phyloP scores from a whole-genome alignment of 2,797 vertebrate genomes.

The Coccyzus lansbergi region DNA sequence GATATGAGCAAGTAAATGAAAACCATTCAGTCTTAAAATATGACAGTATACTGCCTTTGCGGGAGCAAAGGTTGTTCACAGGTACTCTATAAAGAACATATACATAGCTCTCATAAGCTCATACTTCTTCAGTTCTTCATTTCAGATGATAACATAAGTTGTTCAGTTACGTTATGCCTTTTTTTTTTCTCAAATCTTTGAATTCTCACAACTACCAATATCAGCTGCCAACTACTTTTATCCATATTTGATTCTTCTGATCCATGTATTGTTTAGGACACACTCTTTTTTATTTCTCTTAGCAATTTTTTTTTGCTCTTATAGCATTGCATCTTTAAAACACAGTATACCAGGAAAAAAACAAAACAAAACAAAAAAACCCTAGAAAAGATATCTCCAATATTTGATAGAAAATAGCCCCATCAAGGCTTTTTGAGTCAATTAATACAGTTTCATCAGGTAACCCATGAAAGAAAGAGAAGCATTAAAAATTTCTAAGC shows the following conservation, averaged over 20 bases:
- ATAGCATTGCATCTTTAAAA: neutral
- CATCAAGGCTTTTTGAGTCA: neutral
- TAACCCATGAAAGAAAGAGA: neutral
- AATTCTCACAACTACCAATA: neutral
- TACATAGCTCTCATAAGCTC: neutral
- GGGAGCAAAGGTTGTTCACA: neutral
- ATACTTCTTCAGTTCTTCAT: neutral
- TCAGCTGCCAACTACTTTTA: neutral
- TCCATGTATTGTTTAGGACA: neutral
- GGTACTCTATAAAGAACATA: neutral
- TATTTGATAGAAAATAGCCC: neutral
- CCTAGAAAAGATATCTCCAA: neutral
- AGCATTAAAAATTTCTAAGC: neutral
- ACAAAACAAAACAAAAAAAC: too few relatives aligned
- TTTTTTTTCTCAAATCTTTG: neutral
- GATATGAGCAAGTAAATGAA: neutral
- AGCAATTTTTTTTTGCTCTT: neutral
- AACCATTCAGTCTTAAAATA: neutral
- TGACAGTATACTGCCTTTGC: neutral
- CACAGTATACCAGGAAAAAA: neutral
- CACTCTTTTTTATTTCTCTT: too few relatives aligned
- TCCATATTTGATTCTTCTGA: neutral
- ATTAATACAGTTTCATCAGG: neutral
- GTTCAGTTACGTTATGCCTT: neutral
- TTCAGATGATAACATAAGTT: neutral